Conservation (phyloP, 2,113 vertebrate species). For the Hoplias malabaricus region DNA sequence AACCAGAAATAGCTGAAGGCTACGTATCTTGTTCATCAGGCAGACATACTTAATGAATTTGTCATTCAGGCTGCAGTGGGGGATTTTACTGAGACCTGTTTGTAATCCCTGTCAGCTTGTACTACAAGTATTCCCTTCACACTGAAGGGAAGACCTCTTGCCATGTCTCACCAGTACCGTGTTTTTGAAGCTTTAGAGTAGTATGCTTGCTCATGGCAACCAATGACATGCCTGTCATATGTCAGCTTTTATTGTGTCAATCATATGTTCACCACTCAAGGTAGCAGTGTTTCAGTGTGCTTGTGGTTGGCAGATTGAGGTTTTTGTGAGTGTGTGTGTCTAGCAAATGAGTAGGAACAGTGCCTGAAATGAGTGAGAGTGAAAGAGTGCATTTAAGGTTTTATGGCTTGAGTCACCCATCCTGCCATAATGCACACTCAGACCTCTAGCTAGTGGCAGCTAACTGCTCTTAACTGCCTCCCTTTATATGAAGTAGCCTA, state of each 20-base stretch:
- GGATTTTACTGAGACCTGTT: neutral
- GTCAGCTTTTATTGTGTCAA: neutral
- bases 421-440: neutral
- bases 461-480: constrained; percentile 27
- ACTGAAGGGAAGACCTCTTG: neutral
- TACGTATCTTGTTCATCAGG: neutral
- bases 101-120: neutral
- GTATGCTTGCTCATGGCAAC: neutral
- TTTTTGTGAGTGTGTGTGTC: neutral
- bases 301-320: neutral
- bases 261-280: neutral
- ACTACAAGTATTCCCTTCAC: neutral
- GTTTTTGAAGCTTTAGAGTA: neutral
- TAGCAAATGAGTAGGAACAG: neutral
- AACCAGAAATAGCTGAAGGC: neutral
- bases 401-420: neutral
- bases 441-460: neutral
- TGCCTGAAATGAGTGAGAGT: neutral
- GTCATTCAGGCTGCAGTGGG: neutral
- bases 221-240: neutral
- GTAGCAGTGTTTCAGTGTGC: neutral
- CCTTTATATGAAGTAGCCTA: neutral
- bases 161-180: too few relatives aligned
- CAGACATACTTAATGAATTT: neutral
- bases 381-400: neutral